A percentile compares a stretch with the other conserved stretches of the same genome.
Evolutionary conservation across 2,797 vertebrate species (phyloP).

Genomic region (Melanogrammus aeglefinus): DNA sequence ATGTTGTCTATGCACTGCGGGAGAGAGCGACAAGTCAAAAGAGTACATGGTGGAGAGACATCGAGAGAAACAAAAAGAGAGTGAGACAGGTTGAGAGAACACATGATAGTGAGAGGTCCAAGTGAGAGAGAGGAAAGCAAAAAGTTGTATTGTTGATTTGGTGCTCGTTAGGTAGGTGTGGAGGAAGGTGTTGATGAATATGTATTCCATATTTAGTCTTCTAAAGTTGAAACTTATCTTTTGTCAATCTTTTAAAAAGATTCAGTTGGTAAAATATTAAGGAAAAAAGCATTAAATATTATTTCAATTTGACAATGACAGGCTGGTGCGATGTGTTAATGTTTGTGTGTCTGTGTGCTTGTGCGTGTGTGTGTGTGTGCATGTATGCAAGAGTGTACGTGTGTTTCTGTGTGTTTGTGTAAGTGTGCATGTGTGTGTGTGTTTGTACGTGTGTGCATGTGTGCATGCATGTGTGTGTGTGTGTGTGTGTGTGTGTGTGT

Average conservation of each 20-base stretch:
- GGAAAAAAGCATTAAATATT: background rate
- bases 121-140: too few species aligned
- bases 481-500: constrained; percentile 21
- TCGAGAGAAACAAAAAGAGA: background rate
- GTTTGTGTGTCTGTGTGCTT: background rate
- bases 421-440: constrained; percentile 18
- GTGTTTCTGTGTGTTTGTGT: background rate
- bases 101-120: background rate
- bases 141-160: too few species aligned
- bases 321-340: background rate
- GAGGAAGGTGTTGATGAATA: background rate
- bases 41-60: too few species aligned
- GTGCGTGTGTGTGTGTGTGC: background rate
- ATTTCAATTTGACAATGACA: background rate
- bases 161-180: too few species aligned
- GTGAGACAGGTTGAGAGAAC: background rate
- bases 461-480: too few species aligned
- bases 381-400: too few species aligned
- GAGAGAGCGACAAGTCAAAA: background rate
- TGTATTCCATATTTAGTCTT: background rate
- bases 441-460: background rate
- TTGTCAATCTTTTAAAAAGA: too few species aligned
- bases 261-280: background rate
- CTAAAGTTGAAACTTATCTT: background rate
- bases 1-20: constrained; percentile 97